Evolutionary conservation across 2,113 vertebrate genomes (phyloP).

Genomic region (Malurus elegans): DNA sequence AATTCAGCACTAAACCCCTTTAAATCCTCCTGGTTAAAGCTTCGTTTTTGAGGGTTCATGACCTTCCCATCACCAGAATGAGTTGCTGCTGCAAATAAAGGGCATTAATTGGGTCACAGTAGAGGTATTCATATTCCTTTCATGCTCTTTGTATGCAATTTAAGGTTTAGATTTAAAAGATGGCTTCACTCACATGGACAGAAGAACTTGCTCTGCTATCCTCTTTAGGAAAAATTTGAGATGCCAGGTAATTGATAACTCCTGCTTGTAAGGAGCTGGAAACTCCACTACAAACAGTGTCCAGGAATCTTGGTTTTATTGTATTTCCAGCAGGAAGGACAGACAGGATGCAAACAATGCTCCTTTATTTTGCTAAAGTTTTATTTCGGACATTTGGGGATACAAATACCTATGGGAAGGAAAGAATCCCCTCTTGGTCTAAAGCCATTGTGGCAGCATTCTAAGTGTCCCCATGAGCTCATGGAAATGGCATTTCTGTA

Average conservation of each 20-base stretch:
- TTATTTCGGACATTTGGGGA: not conserved
- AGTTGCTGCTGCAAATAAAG: not conserved
- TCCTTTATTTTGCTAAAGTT: not conserved
- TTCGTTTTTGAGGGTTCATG: not conserved
- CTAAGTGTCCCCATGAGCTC: not conserved
- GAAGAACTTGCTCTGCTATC: not conserved
- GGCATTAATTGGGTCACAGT: not conserved
- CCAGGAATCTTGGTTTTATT: not conserved
- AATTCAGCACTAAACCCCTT: slow-evolving; percentile 2
- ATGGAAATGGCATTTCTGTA: not conserved
- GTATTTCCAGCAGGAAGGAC: not conserved
- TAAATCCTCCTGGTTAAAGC: slow-evolving; percentile 20
- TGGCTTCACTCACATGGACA: not conserved
- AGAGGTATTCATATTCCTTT: not conserved
- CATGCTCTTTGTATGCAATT: not conserved
- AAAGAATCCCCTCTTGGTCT: not conserved
- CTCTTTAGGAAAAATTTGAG: not conserved
- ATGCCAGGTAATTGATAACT: not conserved
- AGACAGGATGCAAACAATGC: not conserved
- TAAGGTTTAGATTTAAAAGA: not conserved
- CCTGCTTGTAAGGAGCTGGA: not conserved
- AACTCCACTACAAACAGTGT: not conserved
- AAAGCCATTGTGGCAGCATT: not conserved
- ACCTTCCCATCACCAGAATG: not conserved
- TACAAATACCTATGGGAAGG: not conserved